phyloP scores from a whole-genome alignment of 2,888 invertebrate genomes.

The Aproaerema taeniolella region DNA sequence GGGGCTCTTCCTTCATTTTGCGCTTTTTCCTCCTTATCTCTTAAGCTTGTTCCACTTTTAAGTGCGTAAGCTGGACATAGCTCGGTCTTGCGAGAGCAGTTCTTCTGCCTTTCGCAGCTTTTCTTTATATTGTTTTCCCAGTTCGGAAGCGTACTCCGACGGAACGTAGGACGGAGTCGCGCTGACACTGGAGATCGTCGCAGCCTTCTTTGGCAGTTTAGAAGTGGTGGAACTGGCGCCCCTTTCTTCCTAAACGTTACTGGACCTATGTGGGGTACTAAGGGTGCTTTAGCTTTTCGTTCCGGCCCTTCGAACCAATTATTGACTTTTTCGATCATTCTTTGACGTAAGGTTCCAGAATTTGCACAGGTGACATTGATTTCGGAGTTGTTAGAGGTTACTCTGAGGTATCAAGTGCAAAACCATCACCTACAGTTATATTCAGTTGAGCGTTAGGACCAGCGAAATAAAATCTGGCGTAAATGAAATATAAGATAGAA shows the following conservation, averaged over 20 bases:
- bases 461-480: background rate
- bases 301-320: slow-evolving; percentile 31
- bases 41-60: no score
- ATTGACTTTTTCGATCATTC: slow-evolving; percentile 37
- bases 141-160: slow-evolving; percentile 30
- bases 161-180: slow-evolving; percentile 20
- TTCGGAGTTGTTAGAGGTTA: no score
- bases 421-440: background rate
- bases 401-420: no score
- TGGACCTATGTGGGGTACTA: slow-evolving; percentile 21
- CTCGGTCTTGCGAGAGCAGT: no score
- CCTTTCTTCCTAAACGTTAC: slow-evolving; percentile 36
- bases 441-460: background rate
- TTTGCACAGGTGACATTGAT: no score
- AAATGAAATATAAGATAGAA: no score
- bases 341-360: slow-evolving; percentile 25
- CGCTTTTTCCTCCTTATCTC: no score
- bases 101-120: slow-evolving; percentile 20
- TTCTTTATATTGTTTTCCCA: slow-evolving; percentile 27
- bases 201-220: no score
- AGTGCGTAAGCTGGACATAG: no score
- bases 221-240: no score
- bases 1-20: no score
- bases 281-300: slow-evolving; percentile 18
- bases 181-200: background rate